These are phyloP conservation scores for Drosophila pandora DNA, from an alignment of 1,140 invertebrate genomes.

Conservation along the genomic window DNA sequence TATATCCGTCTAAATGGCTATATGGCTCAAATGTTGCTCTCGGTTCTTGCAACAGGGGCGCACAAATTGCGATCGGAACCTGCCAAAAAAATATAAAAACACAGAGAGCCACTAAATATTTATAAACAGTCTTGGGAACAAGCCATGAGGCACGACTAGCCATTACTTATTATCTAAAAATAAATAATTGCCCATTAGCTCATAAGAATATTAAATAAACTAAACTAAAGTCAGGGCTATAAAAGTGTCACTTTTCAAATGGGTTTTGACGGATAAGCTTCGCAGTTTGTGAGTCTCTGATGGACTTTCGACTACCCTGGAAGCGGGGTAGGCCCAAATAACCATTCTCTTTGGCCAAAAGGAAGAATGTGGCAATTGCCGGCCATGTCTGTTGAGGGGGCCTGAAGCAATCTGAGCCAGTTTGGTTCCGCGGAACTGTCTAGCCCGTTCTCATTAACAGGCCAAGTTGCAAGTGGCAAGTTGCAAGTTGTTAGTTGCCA, in stretches of 20 bases:
- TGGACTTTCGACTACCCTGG: neutral
- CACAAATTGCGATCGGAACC: constrained; percentile 55
- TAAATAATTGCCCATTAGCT: neutral
- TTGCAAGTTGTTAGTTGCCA: constrained; percentile 53
- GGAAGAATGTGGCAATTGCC: constrained; percentile 47
- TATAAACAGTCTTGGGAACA: neutral
- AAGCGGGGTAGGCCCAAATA: constrained; percentile 4
- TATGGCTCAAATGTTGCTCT: constrained; percentile 5
- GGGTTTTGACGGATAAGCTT: too few species aligned
- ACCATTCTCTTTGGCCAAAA: constrained; percentile 47
- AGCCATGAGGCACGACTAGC: neutral
- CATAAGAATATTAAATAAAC: neutral
- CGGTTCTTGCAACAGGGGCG: constrained; percentile 48
- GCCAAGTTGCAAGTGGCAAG: constrained; percentile 46
- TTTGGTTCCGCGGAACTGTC: constrained; percentile 73
- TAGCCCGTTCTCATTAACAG: constrained; percentile 36
- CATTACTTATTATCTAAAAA: neutral
- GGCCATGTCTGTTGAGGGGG: neutral
- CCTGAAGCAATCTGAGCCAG: constrained; percentile 63
- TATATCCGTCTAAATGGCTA: constrained; percentile 19
- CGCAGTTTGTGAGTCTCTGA: too few species aligned
- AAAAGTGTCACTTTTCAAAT: constrained; percentile 1
- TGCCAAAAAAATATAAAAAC: constrained; percentile 3
- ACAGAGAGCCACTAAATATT: constrained; percentile 3
- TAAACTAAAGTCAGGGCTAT: neutral